Evolutionary conservation across 2,888 invertebrate species (phyloP), one percentile per base, ranked within the genome.

Genomic region (Zaprionus lineosus): DNA sequence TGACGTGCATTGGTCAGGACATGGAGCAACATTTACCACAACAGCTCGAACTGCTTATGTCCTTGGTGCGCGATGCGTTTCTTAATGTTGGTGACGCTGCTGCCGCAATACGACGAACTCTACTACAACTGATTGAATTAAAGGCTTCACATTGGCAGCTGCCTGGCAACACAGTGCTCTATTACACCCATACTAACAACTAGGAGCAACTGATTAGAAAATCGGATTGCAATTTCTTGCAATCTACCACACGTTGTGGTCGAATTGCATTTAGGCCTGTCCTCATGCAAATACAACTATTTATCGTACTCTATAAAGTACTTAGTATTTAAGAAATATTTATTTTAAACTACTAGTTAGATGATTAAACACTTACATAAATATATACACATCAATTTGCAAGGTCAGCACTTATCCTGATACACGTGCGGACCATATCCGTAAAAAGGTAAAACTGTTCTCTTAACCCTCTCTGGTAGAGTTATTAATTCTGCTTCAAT

Each of bases 131-230:
- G 53, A 96, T 97, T 74, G 97, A 97, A 90, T 92, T 97, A 52
- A 95, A 96, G 90, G 97, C 97, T 1, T 95, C 96, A 0, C 94
- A 95, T 89, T 97, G 97, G 97, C 95, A 96, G 88, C 92, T 97
- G 69, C 95, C 96, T 12, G 96, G 96, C 51, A 95, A 96, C 40
- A 96, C 97, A 2, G 95, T 97, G 48, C 93, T 96, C 52, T 97
- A 97, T 90, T 97, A 97, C 11, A 79, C 86, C 14, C 78, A 86
- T 26, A 86, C 69, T 33, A 79, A 84, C 33, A 79, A 86, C n/a
- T 79, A 84, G 41, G 3, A 21, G 21, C 21, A 24, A 24, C 24
- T 3, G 36, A 2, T 1, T 9, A 7, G 18, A 9, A n/a, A 26
- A 39, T 11, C 41, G 29, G n/a, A n/a, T 16, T 34, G 71, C 65